Percentiles rank a stretch among this genome's conserved stretches.
These are phyloP conservation scores for Cryptosula pallasiana DNA, from an alignment of 2,888 invertebrate species.

Conservation along the genomic window DNA sequence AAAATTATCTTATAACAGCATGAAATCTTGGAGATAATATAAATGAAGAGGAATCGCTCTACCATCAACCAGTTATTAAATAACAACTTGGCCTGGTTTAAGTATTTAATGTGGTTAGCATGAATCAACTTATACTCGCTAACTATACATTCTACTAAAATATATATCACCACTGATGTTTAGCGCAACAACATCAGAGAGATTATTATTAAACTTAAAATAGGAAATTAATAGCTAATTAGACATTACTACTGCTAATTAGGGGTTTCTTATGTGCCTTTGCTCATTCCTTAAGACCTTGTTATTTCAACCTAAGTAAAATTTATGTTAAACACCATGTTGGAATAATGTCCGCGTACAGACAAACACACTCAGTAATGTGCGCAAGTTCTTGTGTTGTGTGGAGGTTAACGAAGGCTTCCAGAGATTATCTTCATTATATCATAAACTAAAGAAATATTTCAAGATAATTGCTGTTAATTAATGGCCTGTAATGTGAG, in stretches of 20 bases:
- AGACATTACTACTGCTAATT: background rate
- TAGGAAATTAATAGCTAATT: background rate
- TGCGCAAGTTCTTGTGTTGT: too few species aligned
- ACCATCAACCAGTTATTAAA: too few species aligned
- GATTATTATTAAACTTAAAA: background rate
- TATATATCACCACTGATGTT: background rate
- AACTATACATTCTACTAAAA: too few species aligned
- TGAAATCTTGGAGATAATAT: too few species aligned
- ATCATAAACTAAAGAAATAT: background rate
- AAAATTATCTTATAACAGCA: too few species aligned
- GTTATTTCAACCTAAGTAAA: background rate
- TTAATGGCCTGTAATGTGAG: background rate
- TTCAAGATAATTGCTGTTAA: background rate
- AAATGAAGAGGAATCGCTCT: too few species aligned
- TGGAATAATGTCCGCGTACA: background rate
- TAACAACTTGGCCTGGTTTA: too few species aligned
- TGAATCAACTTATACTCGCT: too few species aligned
- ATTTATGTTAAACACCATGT: background rate
- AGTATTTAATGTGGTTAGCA: too few species aligned
- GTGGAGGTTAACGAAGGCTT: too few species aligned
- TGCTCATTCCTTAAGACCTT: background rate
- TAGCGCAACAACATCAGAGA: background rate
- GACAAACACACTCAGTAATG: too few species aligned
- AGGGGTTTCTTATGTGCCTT: background rate
- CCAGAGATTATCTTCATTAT: background rate